Base-by-base conservation (phyloP, 1,140 invertebrate genomes). In the Metopolophium dirhodum region DNA sequence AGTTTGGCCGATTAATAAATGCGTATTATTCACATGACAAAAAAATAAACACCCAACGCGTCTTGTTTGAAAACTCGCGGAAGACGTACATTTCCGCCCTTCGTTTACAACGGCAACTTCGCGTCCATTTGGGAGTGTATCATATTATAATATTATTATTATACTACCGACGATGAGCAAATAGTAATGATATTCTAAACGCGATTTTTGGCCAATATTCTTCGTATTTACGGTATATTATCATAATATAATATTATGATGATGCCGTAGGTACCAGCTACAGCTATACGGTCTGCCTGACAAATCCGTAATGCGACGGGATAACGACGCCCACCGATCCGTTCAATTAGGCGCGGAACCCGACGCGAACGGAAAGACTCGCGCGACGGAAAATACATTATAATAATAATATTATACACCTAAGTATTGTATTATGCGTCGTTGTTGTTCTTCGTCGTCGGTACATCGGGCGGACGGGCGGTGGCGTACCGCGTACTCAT, bases 301-400 rank as follows among this genome's bases (percentile, higher is more conserved):
- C 54, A 89, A 89, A 57, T 54, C 87, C 23, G 87, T 54, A 26
- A 41, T 57, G 47, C 87, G 35, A 6, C 49, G 87, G 30, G 86
- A 30, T 47, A 87, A 88, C 86, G 35, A 89, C 87, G 87, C 87
- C 87, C 87, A 89, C 87, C 49, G 87, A 57, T 57, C 22, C 87
- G 87, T 57, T 89, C 87, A 89, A 89, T 89, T 89, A 89, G 87
- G 49, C 35, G 20, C 86, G 37, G 41, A 85, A 85, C 22, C 23
- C 23, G 37, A 6, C 37, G 23, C 83, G 83, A 11, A 85, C 37
- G 35, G 83, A 85, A 77, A 77, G 61, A 77, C 61, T 77, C 61
- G 61, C 61, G 61, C 61, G 37, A 85, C 41, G 83, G 37, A 85
- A 85, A 85, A 30, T 30, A 77, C 61, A 77, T 68, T 68, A 68